A percentile compares a stretch with the other conserved stretches of the same genome.
Conservation (phyloP, 1,140 invertebrate species). For the Drosophila azteca region DNA sequence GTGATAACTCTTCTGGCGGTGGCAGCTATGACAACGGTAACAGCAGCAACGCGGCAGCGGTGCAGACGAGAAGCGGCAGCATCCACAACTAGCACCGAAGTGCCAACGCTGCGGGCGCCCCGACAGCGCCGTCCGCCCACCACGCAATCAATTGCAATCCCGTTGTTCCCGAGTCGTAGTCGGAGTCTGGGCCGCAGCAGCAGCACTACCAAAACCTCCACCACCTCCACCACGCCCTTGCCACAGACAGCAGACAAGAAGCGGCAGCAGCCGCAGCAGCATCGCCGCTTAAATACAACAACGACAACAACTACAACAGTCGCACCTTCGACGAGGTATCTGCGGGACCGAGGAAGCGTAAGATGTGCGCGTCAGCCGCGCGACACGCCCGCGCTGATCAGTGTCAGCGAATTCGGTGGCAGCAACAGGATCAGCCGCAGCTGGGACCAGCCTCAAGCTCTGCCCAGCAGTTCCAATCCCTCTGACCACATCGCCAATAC, state of each 20-base stretch:
- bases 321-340: background rate
- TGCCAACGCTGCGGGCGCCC: conserved; percentile 69
- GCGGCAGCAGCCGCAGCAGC: conserved; percentile 28
- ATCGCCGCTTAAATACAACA: conserved; percentile 34
- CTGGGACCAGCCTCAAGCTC: conserved; percentile 30
- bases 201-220: conserved; percentile 13
- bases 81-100: conserved; percentile 62
- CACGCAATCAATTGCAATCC: conserved; percentile 60
- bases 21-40: conserved; percentile 39
- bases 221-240: conserved; percentile 25
- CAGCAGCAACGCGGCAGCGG: conserved; percentile 40
- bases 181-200: conserved; percentile 35
- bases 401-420: conserved; percentile 3
- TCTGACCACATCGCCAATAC: background rate
- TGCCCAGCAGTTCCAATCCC: conserved; percentile 8
- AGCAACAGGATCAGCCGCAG: conserved; percentile 20
- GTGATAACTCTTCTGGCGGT: conserved; percentile 68
- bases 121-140: conserved; percentile 66
- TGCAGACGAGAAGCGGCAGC: conserved; percentile 26
- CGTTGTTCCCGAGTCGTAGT: conserved; percentile 18
- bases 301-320: conserved; percentile 26
- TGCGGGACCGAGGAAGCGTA: conserved; percentile 46
- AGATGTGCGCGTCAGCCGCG: conserved; percentile 55
- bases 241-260: conserved; percentile 28
- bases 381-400: conserved; percentile 45